Conservation (phyloP, 1,140 invertebrate genomes). For the Cherax destructor region DNA sequence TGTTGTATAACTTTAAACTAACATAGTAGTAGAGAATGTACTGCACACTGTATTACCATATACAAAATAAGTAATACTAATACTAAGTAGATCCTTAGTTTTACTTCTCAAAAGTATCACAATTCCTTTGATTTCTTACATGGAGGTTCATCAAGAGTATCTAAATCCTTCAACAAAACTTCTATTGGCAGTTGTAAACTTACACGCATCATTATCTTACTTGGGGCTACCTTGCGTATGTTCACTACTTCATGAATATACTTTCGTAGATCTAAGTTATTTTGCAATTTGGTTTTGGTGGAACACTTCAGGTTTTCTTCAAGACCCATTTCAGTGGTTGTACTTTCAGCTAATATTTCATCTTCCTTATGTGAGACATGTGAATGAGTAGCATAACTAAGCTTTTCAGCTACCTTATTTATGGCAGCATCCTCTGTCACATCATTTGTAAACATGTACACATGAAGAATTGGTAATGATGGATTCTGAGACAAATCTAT, state of each 20-base stretch:
- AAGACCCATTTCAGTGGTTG: not conserved
- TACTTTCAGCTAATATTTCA: not conserved
- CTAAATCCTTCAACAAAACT: slow-evolving; percentile 37
- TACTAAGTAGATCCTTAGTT: too few relatives aligned
- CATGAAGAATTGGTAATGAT: slow-evolving; percentile 52
- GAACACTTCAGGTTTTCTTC: not conserved
- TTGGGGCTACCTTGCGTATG: slow-evolving; percentile 93
- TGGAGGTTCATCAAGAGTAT: slow-evolving; percentile 15
- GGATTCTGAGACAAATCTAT: slow-evolving; percentile 73
- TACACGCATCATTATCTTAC: slow-evolving; percentile 88
- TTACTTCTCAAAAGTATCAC: not conserved
- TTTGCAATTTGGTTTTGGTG: slow-evolving; percentile 85
- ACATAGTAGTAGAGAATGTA: too few relatives aligned
- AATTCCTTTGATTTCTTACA: slow-evolving; percentile 42
- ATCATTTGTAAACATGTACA: slow-evolving; percentile 70
- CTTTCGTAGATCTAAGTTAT: slow-evolving; percentile 80
- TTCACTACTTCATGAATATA: slow-evolving; percentile 81
- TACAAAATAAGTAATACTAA: too few relatives aligned
- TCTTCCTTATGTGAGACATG: not conserved
- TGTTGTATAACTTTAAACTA: too few relatives aligned
- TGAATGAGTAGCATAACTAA: slow-evolving; percentile 37
- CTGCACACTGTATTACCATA: too few relatives aligned
- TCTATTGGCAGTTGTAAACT: slow-evolving; percentile 59
- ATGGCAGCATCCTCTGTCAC: slow-evolving; percentile 45
- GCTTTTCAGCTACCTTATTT: slow-evolving; percentile 54